A percentile compares a stretch with the other conserved stretches of the same genome.
These are phyloP conservation scores for Xenops minutus DNA, from an alignment of 2,797 vertebrate genomes.

Conservation along the genomic window DNA sequence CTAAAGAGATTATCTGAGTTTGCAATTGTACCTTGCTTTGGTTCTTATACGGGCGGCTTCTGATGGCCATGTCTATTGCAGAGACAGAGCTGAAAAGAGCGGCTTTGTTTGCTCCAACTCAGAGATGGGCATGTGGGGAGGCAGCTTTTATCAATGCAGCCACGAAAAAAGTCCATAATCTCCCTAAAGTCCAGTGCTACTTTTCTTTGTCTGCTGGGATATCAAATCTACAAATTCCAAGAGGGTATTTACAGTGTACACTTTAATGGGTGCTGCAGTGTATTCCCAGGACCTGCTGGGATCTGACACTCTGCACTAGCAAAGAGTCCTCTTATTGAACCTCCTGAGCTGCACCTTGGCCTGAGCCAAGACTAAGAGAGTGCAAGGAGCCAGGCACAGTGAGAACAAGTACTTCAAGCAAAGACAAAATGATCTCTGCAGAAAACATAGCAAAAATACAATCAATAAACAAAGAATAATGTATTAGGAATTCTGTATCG, in stretches of 20 bases:
- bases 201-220: neutral
- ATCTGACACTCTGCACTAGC: neutral
- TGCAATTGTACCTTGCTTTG: conserved; percentile 55
- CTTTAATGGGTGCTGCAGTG: neutral
- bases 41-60: conserved; percentile 65
- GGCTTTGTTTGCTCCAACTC: conserved; percentile 40
- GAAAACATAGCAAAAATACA: neutral
- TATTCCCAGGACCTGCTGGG: neutral
- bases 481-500: neutral
- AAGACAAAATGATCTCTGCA: neutral
- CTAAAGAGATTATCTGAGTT: conserved; percentile 68
- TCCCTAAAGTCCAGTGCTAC: neutral
- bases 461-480: neutral
- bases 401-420: neutral
- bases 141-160: neutral
- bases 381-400: neutral
- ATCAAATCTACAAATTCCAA: neutral
- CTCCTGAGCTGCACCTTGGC: neutral
- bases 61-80: conserved; percentile 56
- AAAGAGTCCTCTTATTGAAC: neutral
- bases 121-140: neutral
- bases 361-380: neutral
- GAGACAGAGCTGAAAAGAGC: conserved; percentile 39
- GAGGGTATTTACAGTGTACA: neutral
- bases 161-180: neutral